phyloP scores from a whole-genome alignment of 2,888 invertebrate genomes.

The Toxonevra muliebris region DNA sequence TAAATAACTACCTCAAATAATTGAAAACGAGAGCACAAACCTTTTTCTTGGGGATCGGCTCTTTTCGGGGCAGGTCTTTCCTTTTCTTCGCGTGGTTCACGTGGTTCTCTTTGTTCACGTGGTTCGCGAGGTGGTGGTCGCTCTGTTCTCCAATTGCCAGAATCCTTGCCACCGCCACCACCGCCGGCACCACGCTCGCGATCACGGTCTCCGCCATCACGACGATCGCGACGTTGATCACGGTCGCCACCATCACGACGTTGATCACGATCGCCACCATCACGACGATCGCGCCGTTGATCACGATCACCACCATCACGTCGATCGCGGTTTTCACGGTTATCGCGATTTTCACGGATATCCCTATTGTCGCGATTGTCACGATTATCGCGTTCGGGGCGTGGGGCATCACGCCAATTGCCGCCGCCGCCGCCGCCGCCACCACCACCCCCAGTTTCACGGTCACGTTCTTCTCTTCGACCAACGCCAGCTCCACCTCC shows the following conservation, averaged over 20 bases:
- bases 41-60: constrained; percentile 55
- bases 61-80: constrained; percentile 54
- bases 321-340: constrained; percentile 57
- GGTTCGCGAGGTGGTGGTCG: constrained; percentile 52
- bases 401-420: constrained; percentile 45
- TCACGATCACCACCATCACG: constrained; percentile 42
- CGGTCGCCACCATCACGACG: constrained; percentile 37
- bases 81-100: constrained; percentile 56
- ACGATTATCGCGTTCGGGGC: constrained; percentile 51
- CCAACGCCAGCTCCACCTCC: constrained; percentile 38
- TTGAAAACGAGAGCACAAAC: constrained; percentile 38
- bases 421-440: constrained; percentile 45
- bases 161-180: constrained; percentile 45
- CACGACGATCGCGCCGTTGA: constrained; percentile 39
- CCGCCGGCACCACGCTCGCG: constrained; percentile 49
- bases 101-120: constrained; percentile 57
- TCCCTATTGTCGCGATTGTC: constrained; percentile 48
- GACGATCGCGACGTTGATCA: constrained; percentile 36
- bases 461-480: constrained; percentile 49
- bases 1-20: background rate
- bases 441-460: constrained; percentile 42
- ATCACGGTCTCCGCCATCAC: constrained; percentile 39
- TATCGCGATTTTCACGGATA: constrained; percentile 34
- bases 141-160: constrained; percentile 61
- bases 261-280: constrained; percentile 39